phyloP scores from a whole-genome alignment of 2,797 vertebrate species.

The Pseudochirops corinnae region DNA sequence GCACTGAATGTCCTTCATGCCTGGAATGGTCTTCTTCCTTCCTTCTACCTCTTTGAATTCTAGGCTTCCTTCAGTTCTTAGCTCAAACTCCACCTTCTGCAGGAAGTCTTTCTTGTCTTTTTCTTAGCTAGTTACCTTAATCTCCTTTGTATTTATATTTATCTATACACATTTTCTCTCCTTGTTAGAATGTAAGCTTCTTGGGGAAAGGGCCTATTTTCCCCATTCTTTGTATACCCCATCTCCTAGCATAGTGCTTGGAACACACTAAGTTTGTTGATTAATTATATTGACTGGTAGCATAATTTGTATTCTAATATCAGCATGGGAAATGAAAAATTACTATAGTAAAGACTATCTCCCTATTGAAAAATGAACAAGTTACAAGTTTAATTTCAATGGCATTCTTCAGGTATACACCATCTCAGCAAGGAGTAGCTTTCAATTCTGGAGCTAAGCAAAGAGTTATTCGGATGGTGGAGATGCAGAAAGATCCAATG shows the following conservation, averaged over 20 bases:
- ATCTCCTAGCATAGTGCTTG: background rate
- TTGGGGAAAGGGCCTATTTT: background rate
- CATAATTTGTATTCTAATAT: background rate
- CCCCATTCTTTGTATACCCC: background rate
- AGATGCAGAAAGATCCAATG: conserved; percentile 99
- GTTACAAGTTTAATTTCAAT: conserved; percentile 35
- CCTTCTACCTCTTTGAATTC: background rate
- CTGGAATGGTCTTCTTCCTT: background rate
- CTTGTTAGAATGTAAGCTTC: background rate
- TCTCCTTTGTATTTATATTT: background rate
- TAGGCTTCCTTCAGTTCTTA: background rate
- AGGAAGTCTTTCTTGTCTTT: background rate
- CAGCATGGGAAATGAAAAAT: background rate
- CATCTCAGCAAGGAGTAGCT: conserved; percentile 98
- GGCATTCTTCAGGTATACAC: conserved; percentile 92
- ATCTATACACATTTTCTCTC: background rate
- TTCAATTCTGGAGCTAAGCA: conserved; percentile 99
- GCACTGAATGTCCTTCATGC: background rate
- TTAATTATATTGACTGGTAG: background rate
- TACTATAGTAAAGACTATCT: conserved; percentile 24
- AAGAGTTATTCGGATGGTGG: conserved; percentile 98
- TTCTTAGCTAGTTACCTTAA: background rate
- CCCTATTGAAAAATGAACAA: conserved; percentile 51
- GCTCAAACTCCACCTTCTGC: background rate
- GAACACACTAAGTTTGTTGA: background rate